Conservation (phyloP, 2,888 invertebrate genomes). For the Drosophila nigritarsus region DNA sequence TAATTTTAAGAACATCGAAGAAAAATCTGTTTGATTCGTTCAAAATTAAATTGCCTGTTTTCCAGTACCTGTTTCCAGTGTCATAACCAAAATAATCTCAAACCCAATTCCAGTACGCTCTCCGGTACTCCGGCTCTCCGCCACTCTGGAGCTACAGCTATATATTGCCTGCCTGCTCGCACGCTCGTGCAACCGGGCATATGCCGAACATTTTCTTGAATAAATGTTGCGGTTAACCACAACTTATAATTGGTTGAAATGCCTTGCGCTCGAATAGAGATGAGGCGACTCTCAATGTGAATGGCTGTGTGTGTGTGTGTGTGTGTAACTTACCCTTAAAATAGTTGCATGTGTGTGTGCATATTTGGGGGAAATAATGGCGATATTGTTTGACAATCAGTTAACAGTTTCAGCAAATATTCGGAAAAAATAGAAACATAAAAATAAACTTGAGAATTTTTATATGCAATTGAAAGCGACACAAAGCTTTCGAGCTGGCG, state of each 20-base stretch:
- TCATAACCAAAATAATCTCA: constrained; percentile 3
- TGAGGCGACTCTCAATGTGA: constrained; percentile 32
- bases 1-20: neutral
- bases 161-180: constrained; percentile 54
- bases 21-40: neutral
- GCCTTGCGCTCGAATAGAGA: constrained; percentile 67
- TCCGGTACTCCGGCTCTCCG: constrained; percentile 7
- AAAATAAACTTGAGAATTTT: neutral
- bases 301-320: constrained; percentile 22
- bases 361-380: constrained; percentile 25
- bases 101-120: constrained; percentile 20
- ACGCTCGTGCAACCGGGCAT: constrained; percentile 50
- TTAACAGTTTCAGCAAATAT: constrained; percentile 5
- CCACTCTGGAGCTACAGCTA: constrained; percentile 4
- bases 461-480: constrained; percentile 5
- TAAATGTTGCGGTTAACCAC: constrained; percentile 85
- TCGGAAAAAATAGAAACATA: neutral
- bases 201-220: constrained; percentile 81
- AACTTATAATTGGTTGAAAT: constrained; percentile 85
- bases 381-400: constrained; percentile 24
- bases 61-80: constrained; percentile 15
- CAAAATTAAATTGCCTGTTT: constrained; percentile 1
- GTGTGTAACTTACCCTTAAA: constrained; percentile 54
- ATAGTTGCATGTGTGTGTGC: constrained; percentile 9
- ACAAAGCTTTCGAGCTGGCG: constrained; percentile 67